phyloP scores from a whole-genome alignment of 2,888 invertebrate species.

The Syrphus vitripennis region DNA sequence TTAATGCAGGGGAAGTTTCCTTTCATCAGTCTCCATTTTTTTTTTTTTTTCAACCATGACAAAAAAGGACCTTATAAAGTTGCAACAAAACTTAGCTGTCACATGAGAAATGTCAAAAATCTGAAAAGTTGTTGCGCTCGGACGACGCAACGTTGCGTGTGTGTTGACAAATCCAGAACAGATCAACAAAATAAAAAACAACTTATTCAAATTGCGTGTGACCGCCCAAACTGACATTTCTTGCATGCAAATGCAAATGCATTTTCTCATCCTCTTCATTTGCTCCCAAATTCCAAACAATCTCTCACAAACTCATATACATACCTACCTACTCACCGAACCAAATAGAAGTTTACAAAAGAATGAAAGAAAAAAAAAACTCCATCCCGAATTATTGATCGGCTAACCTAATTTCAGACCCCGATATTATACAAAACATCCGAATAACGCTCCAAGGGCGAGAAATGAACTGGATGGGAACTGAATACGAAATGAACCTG shows the following conservation, averaged over 20 bases:
- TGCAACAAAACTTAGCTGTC: conserved; percentile 26
- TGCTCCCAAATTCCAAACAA: background rate
- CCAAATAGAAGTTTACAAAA: background rate
- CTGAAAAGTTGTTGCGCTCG: conserved; percentile 34
- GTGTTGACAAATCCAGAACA: conserved; percentile 16
- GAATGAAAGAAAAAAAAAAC: no score
- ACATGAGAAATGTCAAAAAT: conserved; percentile 27
- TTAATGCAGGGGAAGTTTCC: background rate
- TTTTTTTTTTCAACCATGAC: background rate
- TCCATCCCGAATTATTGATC: conserved; percentile 70
- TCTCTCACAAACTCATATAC: background rate
- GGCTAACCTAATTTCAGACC: conserved; percentile 69
- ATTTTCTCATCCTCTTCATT: conserved; percentile 17
- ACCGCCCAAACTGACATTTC: conserved; percentile 65
- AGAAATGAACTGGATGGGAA: conserved; percentile 70
- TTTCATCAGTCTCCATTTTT: background rate
- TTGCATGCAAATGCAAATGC: conserved; percentile 71
- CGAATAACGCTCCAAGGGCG: conserved; percentile 64
- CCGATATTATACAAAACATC: conserved; percentile 47
- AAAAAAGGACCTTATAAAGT: conserved; percentile 33
- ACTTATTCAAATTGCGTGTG: conserved; percentile 54
- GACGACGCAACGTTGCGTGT: conserved; percentile 26
- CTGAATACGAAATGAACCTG: conserved; percentile 66
- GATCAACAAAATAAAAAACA: background rate
- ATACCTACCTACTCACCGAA: background rate